Percentiles rank a stretch among this genome's conserved stretches.
Evolutionary conservation across 2,113 vertebrate genomes (phyloP).

Genomic region (Chauna torquata): DNA sequence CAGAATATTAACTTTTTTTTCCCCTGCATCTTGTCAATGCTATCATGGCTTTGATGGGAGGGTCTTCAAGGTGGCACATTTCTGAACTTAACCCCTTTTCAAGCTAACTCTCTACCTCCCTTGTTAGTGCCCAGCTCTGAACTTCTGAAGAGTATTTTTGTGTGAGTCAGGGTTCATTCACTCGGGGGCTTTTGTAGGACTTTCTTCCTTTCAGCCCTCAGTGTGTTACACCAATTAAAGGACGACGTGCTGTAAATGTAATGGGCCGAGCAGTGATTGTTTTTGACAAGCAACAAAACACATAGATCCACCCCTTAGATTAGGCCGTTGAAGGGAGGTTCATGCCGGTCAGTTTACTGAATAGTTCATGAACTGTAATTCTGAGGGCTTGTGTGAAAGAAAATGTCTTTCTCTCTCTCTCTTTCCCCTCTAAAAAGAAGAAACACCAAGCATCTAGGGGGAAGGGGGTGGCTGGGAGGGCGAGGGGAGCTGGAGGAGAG

Average conservation of each 20-base stretch:
- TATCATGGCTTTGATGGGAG: slow-evolving; percentile 85
- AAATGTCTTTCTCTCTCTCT: slow-evolving; percentile 76
- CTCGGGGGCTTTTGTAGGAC: slow-evolving; percentile 84
- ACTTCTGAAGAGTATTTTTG: slow-evolving; percentile 91
- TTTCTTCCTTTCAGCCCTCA: slow-evolving; percentile 89
- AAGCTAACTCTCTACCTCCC: slow-evolving; percentile 83
- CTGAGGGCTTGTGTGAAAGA: slow-evolving; percentile 85
- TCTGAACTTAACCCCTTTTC: slow-evolving; percentile 88
- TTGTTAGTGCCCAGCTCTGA: slow-evolving; percentile 91
- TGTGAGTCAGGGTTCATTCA: slow-evolving; percentile 90
- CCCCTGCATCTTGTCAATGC: slow-evolving; percentile 82
- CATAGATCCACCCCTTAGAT: slow-evolving; percentile 98
- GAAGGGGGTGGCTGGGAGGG: slow-evolving; percentile 34
- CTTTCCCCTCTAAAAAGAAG: slow-evolving; percentile 49
- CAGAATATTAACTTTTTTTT: slow-evolving; percentile 78
- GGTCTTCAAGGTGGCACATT: slow-evolving; percentile 87
- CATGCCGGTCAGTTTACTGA: slow-evolving; percentile 90
- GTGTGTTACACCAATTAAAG: slow-evolving; percentile 98
- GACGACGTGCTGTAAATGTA: slow-evolving; percentile 99
- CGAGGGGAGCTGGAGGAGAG: slow-evolving; percentile 4
- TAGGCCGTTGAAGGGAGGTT: slow-evolving; percentile 94
- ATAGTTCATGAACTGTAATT: slow-evolving; percentile 91
- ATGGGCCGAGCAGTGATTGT: slow-evolving; percentile 97
- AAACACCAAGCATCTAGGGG: slow-evolving; percentile 69
- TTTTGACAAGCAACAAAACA: slow-evolving; percentile 99